phyloP scores from a whole-genome alignment of 2,797 vertebrate genomes.

The Gobionotothen gibberifrons region DNA sequence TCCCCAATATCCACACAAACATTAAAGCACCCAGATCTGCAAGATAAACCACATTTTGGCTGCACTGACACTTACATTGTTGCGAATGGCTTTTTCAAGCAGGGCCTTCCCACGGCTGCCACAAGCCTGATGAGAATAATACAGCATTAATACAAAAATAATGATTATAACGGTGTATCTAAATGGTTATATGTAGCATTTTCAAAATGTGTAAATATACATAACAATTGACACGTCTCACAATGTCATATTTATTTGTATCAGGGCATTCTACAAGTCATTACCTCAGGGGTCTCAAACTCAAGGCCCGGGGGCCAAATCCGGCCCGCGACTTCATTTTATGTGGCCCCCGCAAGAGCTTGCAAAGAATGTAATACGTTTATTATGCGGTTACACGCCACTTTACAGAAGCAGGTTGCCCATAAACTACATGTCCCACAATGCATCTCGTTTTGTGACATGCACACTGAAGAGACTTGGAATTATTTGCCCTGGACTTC shows the following conservation, averaged over 20 bases:
- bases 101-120: slow-evolving; percentile 90
- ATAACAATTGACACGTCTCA: not conserved
- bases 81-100: slow-evolving; percentile 90
- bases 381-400: no score
- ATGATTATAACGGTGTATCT: not conserved
- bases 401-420: no score
- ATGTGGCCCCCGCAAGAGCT: no score
- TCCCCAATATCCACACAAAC: not conserved
- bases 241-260: not conserved
- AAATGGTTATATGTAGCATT: not conserved
- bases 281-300: no score
- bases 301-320: no score
- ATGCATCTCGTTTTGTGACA: no score
- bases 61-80: slow-evolving; percentile 84
- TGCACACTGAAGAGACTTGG: no score
- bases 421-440: no score
- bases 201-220: not conserved
- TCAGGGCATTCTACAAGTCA: not conserved
- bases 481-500: no score
- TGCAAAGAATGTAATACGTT: no score
- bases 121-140: slow-evolving; percentile 74
- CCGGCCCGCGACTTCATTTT: no score
- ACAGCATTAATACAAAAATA: no score
- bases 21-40: not conserved
- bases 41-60: not conserved